These are phyloP conservation scores for Marcusenius ussheri DNA, from an alignment of 2,113 vertebrate species.

Conservation along the genomic window DNA sequence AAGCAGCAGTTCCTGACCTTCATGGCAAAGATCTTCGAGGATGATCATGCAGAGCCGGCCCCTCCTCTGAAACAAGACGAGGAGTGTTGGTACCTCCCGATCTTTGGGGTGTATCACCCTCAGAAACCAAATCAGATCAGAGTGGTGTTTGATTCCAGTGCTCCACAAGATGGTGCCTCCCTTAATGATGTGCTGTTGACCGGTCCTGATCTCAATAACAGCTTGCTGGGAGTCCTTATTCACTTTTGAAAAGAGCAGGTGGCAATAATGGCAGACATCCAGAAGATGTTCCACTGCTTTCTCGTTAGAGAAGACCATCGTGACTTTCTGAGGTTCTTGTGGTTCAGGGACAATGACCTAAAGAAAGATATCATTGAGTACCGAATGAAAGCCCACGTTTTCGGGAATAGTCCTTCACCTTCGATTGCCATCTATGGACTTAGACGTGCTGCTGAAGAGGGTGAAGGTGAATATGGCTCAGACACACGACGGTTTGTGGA, in stretches of 20 bases:
- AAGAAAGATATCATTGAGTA: not conserved
- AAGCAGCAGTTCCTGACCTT: not conserved
- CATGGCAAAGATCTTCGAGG: slow-evolving; percentile 11
- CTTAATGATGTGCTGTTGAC: slow-evolving; percentile 19
- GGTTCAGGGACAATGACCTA: not conserved
- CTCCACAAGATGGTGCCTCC: not conserved
- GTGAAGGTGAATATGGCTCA: slow-evolving; percentile 13
- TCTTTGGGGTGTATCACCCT: slow-evolving; percentile 16
- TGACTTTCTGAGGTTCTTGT: slow-evolving; percentile 12
- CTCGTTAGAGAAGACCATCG: slow-evolving; percentile 16
- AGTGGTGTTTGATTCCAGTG: not conserved
- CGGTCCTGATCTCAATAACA: slow-evolving; percentile 17
- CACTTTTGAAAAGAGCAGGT: slow-evolving; percentile 21
- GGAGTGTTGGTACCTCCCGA: slow-evolving; percentile 17
- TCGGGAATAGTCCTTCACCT: not conserved
- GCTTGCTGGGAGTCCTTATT: slow-evolving; percentile 15
- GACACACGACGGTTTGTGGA: slow-evolving; percentile 8
- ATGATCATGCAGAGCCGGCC: slow-evolving; percentile 14
- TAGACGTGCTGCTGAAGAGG: slow-evolving; percentile 7
- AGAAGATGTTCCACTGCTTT: slow-evolving; percentile 29
- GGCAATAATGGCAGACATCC: slow-evolving; percentile 18
- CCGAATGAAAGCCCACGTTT: not conserved
- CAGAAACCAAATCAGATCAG: not conserved
- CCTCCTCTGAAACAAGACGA: not conserved
- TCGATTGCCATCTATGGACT: not conserved